Percentiles rank a stretch among this genome's conserved stretches.
Evolutionary conservation across 2,888 invertebrate species (phyloP).

Genomic region (Philonicus albiceps): DNA sequence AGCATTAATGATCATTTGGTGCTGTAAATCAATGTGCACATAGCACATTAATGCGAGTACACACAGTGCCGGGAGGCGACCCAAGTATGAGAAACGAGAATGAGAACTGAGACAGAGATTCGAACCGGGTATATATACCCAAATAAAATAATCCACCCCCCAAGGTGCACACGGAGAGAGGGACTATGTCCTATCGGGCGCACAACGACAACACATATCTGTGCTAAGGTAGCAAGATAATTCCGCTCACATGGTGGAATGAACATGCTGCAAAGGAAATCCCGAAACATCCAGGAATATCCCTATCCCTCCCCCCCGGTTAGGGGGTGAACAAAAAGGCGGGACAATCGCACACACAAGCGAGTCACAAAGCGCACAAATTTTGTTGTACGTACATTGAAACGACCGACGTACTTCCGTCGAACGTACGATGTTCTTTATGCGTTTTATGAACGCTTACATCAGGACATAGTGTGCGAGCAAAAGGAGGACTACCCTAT

Average conservation of each 20-base stretch:
- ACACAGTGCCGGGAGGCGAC: background rate
- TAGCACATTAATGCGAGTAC: slow-evolving; percentile 27
- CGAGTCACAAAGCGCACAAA: background rate
- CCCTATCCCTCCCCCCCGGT: too few relatives aligned
- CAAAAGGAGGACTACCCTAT: slow-evolving; percentile 1
- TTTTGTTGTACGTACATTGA: background rate
- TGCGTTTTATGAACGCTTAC: slow-evolving; percentile 36
- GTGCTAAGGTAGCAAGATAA: slow-evolving; percentile 34
- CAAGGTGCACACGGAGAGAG: background rate
- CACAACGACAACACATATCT: background rate
- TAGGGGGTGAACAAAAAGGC: slow-evolving; percentile 24
- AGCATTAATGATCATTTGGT: slow-evolving; percentile 31
- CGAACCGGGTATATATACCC: background rate
- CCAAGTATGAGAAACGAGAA: background rate
- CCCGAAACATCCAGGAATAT: slow-evolving; percentile 37
- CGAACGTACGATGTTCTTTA: slow-evolving; percentile 39
- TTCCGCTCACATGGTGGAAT: slow-evolving; percentile 40
- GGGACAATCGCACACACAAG: background rate
- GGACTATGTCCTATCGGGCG: slow-evolving; percentile 1
- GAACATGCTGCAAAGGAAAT: slow-evolving; percentile 39
- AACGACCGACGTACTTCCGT: slow-evolving; percentile 28
- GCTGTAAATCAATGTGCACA: slow-evolving; percentile 30
- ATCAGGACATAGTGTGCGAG: background rate
- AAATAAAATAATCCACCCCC: slow-evolving; percentile 38
- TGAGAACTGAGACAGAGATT: background rate